Percentiles rank a stretch among this genome's conserved stretches.
phyloP scores from a whole-genome alignment of 2,113 vertebrate species.

The Barbus barbus region DNA sequence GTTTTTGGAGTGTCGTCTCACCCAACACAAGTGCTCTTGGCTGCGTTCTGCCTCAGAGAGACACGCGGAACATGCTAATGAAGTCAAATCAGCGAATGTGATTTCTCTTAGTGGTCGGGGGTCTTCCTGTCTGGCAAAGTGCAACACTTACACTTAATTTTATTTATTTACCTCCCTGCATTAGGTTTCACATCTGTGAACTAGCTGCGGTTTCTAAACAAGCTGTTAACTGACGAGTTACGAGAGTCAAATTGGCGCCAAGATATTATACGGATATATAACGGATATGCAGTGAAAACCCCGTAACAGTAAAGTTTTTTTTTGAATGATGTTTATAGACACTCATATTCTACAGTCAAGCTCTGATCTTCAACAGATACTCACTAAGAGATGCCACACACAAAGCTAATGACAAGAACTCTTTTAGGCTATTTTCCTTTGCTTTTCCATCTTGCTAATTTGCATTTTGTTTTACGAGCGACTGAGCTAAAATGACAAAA shows the following conservation, averaged over 20 bases:
- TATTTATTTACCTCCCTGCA: neutral
- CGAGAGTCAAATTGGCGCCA: conserved; percentile 58
- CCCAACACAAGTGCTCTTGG: conserved; percentile 40
- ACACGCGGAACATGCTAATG: conserved; percentile 58
- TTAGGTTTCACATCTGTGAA: conserved; percentile 31
- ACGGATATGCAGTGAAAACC: conserved; percentile 57
- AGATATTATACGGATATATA: conserved; percentile 50
- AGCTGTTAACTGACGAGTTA: conserved; percentile 67
- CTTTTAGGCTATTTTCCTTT: neutral
- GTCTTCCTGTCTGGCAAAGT: conserved; percentile 3
- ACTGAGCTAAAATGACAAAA: neutral
- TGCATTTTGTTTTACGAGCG: conserved; percentile 15
- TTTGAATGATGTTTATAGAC: conserved; percentile 23
- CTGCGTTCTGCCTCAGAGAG: conserved; percentile 17
- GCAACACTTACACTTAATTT: neutral
- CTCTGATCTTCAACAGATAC: conserved; percentile 38
- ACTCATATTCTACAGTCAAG: conserved; percentile 3
- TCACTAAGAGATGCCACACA: conserved; percentile 26
- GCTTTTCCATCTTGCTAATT: conserved; percentile 9
- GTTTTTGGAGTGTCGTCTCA: conserved; percentile 37
- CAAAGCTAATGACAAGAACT: neutral
- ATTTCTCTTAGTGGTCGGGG: neutral
- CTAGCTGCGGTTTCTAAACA: conserved; percentile 58
- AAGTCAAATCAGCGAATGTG: conserved; percentile 60
- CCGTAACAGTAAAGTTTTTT: conserved; percentile 20